Evolutionary conservation across 2,888 invertebrate genomes (phyloP).

Genomic region (Panorpa germanica): DNA sequence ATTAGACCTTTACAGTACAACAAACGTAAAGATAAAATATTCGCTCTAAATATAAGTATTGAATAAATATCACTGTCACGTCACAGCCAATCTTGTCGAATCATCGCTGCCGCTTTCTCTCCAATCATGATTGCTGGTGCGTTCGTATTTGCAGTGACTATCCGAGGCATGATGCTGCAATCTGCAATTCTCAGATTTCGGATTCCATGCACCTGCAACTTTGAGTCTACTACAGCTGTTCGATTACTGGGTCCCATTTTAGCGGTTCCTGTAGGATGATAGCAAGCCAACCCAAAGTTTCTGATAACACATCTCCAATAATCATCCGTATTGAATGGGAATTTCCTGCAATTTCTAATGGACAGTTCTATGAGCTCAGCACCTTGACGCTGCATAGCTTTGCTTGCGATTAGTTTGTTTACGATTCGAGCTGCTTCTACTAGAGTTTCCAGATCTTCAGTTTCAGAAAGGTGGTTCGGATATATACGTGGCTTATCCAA

Average conservation of each 20-base stretch:
- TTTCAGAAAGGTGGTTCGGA: slow-evolving; percentile 46
- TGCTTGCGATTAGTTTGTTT: slow-evolving; percentile 27
- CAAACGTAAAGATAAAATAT: too few relatives aligned
- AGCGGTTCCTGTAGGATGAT: slow-evolving; percentile 41
- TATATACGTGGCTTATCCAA: slow-evolving; percentile 42
- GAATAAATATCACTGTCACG: too few relatives aligned
- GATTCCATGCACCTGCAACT: slow-evolving; percentile 29
- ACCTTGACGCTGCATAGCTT: slow-evolving; percentile 30
- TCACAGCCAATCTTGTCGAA: slow-evolving; percentile 29
- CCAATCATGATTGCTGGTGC: slow-evolving; percentile 36
- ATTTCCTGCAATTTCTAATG: slow-evolving; percentile 37
- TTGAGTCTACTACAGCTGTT: slow-evolving; percentile 41
- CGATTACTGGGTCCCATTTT: slow-evolving; percentile 47
- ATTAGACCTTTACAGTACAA: too few relatives aligned
- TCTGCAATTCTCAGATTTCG: slow-evolving; percentile 29
- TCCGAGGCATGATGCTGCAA: slow-evolving; percentile 32
- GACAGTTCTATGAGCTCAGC: slow-evolving; percentile 30
- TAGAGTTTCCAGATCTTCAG: slow-evolving; percentile 39
- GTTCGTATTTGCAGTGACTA: slow-evolving; percentile 33
- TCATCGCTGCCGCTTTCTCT: slow-evolving; percentile 34
- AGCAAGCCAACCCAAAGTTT: slow-evolving; percentile 37
- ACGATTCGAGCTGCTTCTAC: slow-evolving; percentile 35
- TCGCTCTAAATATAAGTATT: too few relatives aligned
- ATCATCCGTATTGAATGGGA: slow-evolving; percentile 30
- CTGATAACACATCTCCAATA: slow-evolving; percentile 47